A percentile compares a stretch with the other conserved stretches of the same genome.
Conservation (phyloP, 2,888 invertebrate genomes). For the Nebria salina region DNA sequence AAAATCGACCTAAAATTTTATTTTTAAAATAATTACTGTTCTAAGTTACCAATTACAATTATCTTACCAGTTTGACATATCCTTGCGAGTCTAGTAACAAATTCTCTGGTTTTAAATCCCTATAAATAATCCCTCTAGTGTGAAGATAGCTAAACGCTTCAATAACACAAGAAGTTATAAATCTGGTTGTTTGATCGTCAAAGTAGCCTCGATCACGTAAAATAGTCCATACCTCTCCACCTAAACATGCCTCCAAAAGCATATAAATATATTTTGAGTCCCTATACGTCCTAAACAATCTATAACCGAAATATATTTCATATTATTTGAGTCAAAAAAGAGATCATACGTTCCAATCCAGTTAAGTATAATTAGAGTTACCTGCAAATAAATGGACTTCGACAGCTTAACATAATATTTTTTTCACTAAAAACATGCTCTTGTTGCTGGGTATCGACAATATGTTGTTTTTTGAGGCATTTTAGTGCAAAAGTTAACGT, state of each 20-base stretch:
- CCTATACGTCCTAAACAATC: constrained; percentile 73
- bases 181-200: constrained; percentile 73
- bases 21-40: no score
- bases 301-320: constrained; percentile 55
- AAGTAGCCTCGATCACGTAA: constrained; percentile 73
- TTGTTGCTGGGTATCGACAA: constrained; percentile 78
- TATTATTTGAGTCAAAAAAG: background rate
- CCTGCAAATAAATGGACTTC: constrained; percentile 79
- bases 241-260: constrained; percentile 76
- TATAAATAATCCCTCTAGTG: constrained; percentile 68
- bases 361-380: constrained; percentile 54
- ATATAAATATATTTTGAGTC: constrained; percentile 78
- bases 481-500: constrained; percentile 73
- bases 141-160: constrained; percentile 78
- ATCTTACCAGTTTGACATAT: constrained; percentile 71
- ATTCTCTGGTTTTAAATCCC: constrained; percentile 78
- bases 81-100: constrained; percentile 70
- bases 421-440: constrained; percentile 78
- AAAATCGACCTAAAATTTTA: constrained; percentile 66
- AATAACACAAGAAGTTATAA: constrained; percentile 75
- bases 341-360: no score
- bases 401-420: constrained; percentile 74
- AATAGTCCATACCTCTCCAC: constrained; percentile 79
- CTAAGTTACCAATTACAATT: background rate
- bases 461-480: constrained; percentile 77